Conservation (phyloP, 2,113 vertebrate genomes). For the Lasiurus borealis region DNA sequence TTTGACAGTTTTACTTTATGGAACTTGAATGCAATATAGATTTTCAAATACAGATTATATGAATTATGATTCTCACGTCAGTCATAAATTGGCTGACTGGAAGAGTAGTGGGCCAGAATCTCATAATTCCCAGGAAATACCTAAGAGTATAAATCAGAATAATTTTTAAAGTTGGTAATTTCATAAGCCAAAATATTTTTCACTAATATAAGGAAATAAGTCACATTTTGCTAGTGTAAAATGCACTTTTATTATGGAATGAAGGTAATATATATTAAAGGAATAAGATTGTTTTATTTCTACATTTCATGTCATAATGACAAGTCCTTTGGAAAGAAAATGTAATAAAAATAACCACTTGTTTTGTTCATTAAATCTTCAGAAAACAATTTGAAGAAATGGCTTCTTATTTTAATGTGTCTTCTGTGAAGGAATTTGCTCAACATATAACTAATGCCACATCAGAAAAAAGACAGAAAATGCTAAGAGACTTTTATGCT, state of each 20-base stretch:
- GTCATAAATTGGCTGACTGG: conserved; percentile 46
- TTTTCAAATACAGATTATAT: conserved; percentile 43
- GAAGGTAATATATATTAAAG: neutral
- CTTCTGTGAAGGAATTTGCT: conserved; percentile 89
- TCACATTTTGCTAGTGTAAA: neutral
- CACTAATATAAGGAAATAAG: conserved; percentile 24
- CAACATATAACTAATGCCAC: conserved; percentile 85
- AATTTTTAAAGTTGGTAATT: conserved; percentile 62
- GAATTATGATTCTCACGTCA: conserved; percentile 63
- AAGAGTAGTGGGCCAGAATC: conserved; percentile 15
- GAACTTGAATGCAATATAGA: conserved; percentile 26
- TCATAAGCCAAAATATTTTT: conserved; percentile 50
- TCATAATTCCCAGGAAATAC: conserved; percentile 50
- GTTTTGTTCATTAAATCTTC: conserved; percentile 80
- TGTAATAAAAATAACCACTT: conserved; percentile 38
- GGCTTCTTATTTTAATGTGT: conserved; percentile 88
- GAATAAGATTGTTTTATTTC: conserved; percentile 16
- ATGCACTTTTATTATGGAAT: neutral
- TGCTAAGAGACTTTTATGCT: conserved; percentile 91
- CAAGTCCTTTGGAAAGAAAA: conserved; percentile 48
- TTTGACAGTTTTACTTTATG: conserved; percentile 38
- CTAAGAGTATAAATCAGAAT: conserved; percentile 56
- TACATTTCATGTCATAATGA: neutral
- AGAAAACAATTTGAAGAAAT: conserved; percentile 96
- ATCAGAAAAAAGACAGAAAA: conserved; percentile 89